These are phyloP conservation scores for Pholis gunnellus DNA, from an alignment of 2,113 vertebrate genomes.

Conservation along the genomic window DNA sequence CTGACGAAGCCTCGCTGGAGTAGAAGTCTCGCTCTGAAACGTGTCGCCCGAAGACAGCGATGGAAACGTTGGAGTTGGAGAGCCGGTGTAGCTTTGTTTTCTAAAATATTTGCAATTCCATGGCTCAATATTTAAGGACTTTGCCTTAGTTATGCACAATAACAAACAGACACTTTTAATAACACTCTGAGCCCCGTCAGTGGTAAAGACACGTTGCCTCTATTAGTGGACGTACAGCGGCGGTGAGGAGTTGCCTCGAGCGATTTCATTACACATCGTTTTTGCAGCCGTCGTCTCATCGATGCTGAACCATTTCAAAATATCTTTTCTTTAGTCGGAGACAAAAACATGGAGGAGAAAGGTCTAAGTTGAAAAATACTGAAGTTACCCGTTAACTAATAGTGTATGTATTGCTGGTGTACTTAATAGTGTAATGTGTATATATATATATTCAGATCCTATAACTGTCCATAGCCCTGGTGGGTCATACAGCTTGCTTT, in stretches of 20 bases:
- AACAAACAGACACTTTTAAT: not conserved
- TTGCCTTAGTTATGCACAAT: not conserved
- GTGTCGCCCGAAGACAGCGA: too few species aligned
- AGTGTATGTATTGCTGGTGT: slow-evolving; percentile 70
- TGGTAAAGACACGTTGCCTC: too few species aligned
- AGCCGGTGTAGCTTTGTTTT: too few species aligned
- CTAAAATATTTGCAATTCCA: too few species aligned
- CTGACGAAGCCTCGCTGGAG: too few species aligned
- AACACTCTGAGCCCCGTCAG: too few species aligned
- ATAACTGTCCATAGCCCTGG: slow-evolving; percentile 38
- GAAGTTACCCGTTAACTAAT: not conserved
- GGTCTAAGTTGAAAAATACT: not conserved
- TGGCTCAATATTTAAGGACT: not conserved
- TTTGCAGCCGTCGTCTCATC: not conserved
- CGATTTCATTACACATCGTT: too few species aligned
- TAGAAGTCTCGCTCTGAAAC: too few species aligned
- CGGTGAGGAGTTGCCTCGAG: too few species aligned
- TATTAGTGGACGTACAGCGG: too few species aligned
- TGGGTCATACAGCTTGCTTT: slow-evolving; percentile 65
- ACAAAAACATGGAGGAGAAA: not conserved
- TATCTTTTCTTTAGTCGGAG: not conserved
- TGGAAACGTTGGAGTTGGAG: too few species aligned
- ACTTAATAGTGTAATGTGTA: slow-evolving; percentile 61
- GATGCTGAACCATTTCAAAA: not conserved
- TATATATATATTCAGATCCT: slow-evolving; percentile 39